Evolutionary conservation across 2,797 vertebrate genomes (phyloP), one percentile per base, ranked within the genome.

Genomic region (Sebastes elongatus): DNA sequence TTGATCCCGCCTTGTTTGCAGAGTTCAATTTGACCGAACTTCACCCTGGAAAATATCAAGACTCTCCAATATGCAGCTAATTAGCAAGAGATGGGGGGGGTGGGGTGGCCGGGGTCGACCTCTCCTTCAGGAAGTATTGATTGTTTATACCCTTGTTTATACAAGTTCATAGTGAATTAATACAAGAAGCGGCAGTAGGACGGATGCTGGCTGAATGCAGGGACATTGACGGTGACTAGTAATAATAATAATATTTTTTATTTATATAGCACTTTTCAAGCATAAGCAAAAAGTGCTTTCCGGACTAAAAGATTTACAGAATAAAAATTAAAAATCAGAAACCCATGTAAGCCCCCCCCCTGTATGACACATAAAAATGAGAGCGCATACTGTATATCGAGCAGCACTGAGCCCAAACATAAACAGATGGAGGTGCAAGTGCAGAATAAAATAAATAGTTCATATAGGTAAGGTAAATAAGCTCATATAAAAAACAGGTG

Each of bases 81-180:
- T 89, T 88, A 85, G 53, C 7, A 13, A 33, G 46, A 38, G 23
- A 30, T 25, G 10, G 23, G 42, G 42, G 27, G 42, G 27, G 27
- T 27, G 27, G 27, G 27, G 16, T 10, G 33, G 28, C 20, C 7
- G 67, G 11, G 49, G 18, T 69, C 71, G 78, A 86, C 83, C 86
- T 92, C 88, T 88, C 49, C 78, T 78, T 80, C 78, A 80, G 71
- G 70, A 82, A 27, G 60, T 84, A 90, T 90, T 65, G 89, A 91
- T 91, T 59, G 49, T 81, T 89, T 85, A 14, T 78, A 78, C 42
- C 75, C 56, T 82, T 76, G 61, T 87, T 82, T 78, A 53, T 80
- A 52, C 59, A 82, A 78, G 67, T 83, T 88, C 38, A 82, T 10
- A 6, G 46, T 78, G 85, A 89, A 89, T 85, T 79, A 81, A 88